Percentiles rank a stretch among this genome's conserved stretches.
Evolutionary conservation across 2,797 vertebrate species (phyloP).

Genomic region (Epinephelus awoara): DNA sequence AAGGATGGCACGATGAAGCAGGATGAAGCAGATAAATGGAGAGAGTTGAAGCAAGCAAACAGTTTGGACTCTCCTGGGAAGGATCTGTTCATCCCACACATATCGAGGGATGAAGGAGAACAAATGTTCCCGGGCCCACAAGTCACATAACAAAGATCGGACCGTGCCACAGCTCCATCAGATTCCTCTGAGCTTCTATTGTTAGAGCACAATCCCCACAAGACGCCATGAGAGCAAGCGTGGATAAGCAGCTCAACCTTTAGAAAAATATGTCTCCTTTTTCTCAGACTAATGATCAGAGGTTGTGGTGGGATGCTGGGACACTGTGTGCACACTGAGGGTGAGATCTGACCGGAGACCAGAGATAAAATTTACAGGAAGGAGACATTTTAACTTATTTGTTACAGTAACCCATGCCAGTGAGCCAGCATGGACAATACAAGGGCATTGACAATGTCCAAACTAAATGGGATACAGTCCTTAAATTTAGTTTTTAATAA

Average conservation of each 20-base stretch:
- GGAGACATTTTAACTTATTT: conserved; percentile 6
- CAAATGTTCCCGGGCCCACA: conserved; percentile 78
- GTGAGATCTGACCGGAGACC: conserved; percentile 18
- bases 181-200: conserved; percentile 71
- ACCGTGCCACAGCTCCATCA: conserved; percentile 59
- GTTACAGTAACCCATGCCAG: not conserved
- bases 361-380: not conserved
- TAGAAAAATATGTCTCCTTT: conserved; percentile 60
- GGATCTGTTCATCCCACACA: conserved; percentile 78
- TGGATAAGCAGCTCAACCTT: conserved; percentile 63
- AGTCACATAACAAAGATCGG: conserved; percentile 73
- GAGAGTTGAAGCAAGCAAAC: conserved; percentile 65
- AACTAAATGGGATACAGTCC: not conserved
- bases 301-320: conserved; percentile 12
- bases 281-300: conserved; percentile 14
- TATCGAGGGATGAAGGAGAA: conserved; percentile 77
- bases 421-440: not conserved
- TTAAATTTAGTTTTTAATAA: not conserved
- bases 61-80: conserved; percentile 72
- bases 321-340: not conserved
- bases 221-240: conserved; percentile 45
- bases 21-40: conserved; percentile 52
- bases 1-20: conserved; percentile 31
- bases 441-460: not conserved
- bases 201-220: conserved; percentile 69